Evolutionary conservation across 2,888 invertebrate genomes (phyloP).

Genomic region (Drosophila seclusa): DNA sequence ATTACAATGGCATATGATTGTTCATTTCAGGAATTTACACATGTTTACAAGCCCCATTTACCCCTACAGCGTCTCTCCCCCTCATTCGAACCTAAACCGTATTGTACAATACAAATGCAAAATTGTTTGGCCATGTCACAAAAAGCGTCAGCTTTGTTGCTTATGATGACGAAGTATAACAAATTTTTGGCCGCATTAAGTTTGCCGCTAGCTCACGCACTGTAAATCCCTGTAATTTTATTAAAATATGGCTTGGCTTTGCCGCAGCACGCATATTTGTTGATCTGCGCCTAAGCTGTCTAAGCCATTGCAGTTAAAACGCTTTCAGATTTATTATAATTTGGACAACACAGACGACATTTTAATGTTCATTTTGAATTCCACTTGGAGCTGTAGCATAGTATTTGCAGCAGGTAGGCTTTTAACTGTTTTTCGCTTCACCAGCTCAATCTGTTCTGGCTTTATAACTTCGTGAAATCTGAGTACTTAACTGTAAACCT

Average conservation of each 20-base stretch:
- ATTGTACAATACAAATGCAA: slow-evolving; percentile 30
- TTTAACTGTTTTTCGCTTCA: neutral
- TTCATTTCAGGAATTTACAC: slow-evolving; percentile 79
- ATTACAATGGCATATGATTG: slow-evolving; percentile 76
- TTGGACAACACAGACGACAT: slow-evolving; percentile 14
- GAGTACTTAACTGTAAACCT: neutral
- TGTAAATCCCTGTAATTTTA: slow-evolving; percentile 75
- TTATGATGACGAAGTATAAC: slow-evolving; percentile 70
- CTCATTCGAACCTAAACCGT: slow-evolving; percentile 17
- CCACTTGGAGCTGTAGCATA: neutral
- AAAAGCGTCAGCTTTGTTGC: slow-evolving; percentile 40
- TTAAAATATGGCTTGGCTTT: slow-evolving; percentile 74
- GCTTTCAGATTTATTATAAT: slow-evolving; percentile 54
- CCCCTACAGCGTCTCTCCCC: neutral
- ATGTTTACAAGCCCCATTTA: slow-evolving; percentile 68
- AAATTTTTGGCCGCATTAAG: slow-evolving; percentile 61
- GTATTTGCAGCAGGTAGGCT: neutral
- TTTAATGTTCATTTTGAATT: neutral
- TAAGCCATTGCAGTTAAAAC: slow-evolving; percentile 45
- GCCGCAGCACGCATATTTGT: slow-evolving; percentile 54
- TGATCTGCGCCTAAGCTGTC: slow-evolving; percentile 69
- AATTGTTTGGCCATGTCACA: slow-evolving; percentile 45
- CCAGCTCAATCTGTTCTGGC: neutral
- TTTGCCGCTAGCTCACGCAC: slow-evolving; percentile 54
- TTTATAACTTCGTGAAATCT: neutral